Evolutionary conservation across 2,113 vertebrate species (phyloP).

Genomic region (Lutjanus erythropterus): DNA sequence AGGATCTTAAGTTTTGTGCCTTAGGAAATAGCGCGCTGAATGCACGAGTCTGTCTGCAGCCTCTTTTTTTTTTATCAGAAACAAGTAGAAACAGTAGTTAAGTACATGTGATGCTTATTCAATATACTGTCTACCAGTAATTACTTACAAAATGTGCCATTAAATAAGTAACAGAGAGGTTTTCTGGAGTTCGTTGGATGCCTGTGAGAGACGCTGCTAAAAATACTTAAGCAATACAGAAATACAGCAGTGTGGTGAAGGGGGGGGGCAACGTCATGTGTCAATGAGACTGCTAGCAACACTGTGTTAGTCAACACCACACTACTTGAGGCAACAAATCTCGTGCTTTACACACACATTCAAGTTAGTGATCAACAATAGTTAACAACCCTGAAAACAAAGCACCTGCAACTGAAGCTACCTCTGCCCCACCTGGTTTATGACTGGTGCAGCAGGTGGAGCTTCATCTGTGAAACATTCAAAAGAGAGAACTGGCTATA

Average conservation of each 20-base stretch:
- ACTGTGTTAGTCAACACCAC: conserved; percentile 32
- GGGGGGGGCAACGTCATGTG: conserved; percentile 51
- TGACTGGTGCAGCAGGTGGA: background rate
- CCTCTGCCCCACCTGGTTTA: background rate
- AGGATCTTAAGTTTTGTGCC: background rate
- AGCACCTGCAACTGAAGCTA: background rate
- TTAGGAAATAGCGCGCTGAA: background rate
- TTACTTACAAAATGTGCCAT: background rate
- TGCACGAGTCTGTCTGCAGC: background rate
- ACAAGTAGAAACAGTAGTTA: background rate
- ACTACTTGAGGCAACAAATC: background rate
- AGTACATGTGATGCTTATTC: background rate
- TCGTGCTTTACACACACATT: conserved; percentile 5
- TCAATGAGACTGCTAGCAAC: conserved; percentile 32
- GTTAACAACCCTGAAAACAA: conserved; percentile 5
- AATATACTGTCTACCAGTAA: background rate
- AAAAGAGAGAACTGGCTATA: no score
- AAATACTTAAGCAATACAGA: conserved; percentile 17
- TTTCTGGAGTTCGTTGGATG: background rate
- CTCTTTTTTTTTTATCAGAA: background rate
- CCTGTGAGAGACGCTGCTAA: conserved; percentile 17
- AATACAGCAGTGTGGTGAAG: background rate
- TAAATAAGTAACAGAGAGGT: background rate
- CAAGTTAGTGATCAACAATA: background rate
- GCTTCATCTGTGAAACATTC: background rate